Conservation (phyloP, 2,797 vertebrate genomes). For the Antrozous pallidus region DNA sequence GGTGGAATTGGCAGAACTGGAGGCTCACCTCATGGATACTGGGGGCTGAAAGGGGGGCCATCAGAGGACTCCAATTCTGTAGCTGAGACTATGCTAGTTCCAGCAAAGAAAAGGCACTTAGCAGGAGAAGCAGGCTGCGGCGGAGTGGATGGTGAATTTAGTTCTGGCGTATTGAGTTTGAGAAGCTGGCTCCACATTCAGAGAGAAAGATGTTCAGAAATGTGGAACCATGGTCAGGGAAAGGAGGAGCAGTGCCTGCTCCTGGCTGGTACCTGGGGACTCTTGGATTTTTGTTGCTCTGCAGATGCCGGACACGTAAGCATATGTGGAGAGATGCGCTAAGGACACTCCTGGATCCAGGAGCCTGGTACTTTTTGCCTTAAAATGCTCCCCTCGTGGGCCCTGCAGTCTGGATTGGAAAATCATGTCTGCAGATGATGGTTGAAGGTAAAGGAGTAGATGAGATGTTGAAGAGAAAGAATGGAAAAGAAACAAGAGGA, state of each 20-base stretch:
- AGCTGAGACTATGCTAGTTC: too few relatives aligned
- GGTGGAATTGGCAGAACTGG: not conserved
- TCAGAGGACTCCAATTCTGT: not conserved
- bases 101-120: not conserved
- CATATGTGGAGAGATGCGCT: not conserved
- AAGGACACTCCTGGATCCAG: not conserved
- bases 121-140: not conserved
- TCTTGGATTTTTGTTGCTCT: not conserved
- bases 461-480: not conserved
- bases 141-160: too few relatives aligned
- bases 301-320: not conserved
- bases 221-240: not conserved
- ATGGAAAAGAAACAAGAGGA: not conserved
- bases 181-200: not conserved
- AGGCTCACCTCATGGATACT: not conserved
- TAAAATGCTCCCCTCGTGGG: not conserved
- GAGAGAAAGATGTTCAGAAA: not conserved
- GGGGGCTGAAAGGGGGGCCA: not conserved
- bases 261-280: not conserved
- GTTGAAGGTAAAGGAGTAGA: not conserved
- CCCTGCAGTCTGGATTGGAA: not conserved
- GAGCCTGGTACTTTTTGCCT: accelerated
- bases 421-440: not conserved
- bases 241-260: not conserved
- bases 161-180: not conserved